A percentile compares a stretch with the other conserved stretches of the same genome.
These are phyloP conservation scores for Cariama cristata DNA, from an alignment of 2,113 vertebrate genomes.

Conservation along the genomic window DNA sequence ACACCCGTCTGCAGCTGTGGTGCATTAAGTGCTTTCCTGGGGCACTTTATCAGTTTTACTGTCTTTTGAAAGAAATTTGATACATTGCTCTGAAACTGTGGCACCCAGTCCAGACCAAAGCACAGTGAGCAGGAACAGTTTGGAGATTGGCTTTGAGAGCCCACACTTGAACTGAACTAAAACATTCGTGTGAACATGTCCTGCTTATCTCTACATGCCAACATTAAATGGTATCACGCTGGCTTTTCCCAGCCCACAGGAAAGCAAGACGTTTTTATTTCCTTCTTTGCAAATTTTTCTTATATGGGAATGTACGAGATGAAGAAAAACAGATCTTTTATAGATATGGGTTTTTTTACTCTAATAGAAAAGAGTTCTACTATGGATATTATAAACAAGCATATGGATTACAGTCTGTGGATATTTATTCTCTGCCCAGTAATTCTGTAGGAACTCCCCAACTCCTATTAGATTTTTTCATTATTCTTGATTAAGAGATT, in stretches of 20 bases:
- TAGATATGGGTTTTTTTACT: not conserved
- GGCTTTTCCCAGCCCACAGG: not conserved
- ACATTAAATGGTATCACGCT: not conserved
- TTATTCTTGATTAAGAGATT: not conserved
- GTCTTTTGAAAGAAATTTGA: not conserved
- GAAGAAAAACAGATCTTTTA: not conserved
- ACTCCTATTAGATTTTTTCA: not conserved
- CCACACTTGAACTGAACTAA: not conserved
- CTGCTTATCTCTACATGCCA: not conserved
- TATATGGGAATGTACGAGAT: not conserved
- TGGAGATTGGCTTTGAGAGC: not conserved
- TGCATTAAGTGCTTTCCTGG: not conserved
- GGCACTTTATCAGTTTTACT: not conserved
- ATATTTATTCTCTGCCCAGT: not conserved
- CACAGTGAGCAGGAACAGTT: not conserved
- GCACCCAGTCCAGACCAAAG: not conserved
- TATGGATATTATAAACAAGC: not conserved
- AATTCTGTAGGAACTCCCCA: not conserved
- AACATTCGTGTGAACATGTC: not conserved
- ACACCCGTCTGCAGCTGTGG: not conserved
- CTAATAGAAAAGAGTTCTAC: not conserved
- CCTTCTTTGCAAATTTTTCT: not conserved
- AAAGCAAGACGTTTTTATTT: not conserved
- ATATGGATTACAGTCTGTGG: not conserved
- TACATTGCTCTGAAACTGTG: rapidly evolving